Percentiles rank a stretch among this genome's conserved stretches.
phyloP scores from a whole-genome alignment of 1,140 invertebrate species.

The Asobara japonica region DNA sequence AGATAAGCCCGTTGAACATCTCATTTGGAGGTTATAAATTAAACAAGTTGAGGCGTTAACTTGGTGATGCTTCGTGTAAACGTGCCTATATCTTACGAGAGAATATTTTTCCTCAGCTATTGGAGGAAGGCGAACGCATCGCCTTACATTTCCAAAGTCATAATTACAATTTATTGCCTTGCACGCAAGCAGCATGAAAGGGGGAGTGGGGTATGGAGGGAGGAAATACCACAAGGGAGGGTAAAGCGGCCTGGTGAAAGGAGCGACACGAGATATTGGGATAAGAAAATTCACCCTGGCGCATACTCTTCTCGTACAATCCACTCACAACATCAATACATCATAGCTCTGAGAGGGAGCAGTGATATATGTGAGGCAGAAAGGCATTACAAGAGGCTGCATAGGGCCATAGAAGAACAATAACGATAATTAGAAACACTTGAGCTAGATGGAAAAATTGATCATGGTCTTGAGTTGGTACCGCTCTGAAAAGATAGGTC shows the following conservation, averaged over 20 bases:
- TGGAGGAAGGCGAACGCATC: not conserved
- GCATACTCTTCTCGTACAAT: slow-evolving; percentile 14
- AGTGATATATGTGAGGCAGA: not conserved
- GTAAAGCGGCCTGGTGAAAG: not conserved
- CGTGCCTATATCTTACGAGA: slow-evolving; percentile 1
- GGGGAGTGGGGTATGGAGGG: not conserved
- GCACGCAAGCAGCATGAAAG: not conserved
- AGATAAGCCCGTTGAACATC: slow-evolving; percentile 3
- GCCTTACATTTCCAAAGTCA: slow-evolving; percentile 27
- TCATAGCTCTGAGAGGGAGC: not conserved
- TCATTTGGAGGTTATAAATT: slow-evolving; percentile 22
- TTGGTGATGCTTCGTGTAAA: not conserved
- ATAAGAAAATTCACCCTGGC: not conserved
- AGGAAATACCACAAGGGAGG: not conserved
- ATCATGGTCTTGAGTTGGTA: slow-evolving; percentile 8
- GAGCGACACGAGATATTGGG: not conserved
- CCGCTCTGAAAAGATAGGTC: no score
- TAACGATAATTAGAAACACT: slow-evolving; percentile 1
- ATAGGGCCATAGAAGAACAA: slow-evolving; percentile 5
- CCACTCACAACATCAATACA: slow-evolving; percentile 20
- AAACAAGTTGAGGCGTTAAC: not conserved
- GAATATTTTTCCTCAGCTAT: not conserved
- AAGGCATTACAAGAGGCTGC: not conserved
- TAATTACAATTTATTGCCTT: slow-evolving; percentile 31
- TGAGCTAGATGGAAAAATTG: slow-evolving; percentile 9